These are phyloP conservation scores for Intellagama lesueurii DNA, from an alignment of 2,797 vertebrate genomes.

Conservation along the genomic window DNA sequence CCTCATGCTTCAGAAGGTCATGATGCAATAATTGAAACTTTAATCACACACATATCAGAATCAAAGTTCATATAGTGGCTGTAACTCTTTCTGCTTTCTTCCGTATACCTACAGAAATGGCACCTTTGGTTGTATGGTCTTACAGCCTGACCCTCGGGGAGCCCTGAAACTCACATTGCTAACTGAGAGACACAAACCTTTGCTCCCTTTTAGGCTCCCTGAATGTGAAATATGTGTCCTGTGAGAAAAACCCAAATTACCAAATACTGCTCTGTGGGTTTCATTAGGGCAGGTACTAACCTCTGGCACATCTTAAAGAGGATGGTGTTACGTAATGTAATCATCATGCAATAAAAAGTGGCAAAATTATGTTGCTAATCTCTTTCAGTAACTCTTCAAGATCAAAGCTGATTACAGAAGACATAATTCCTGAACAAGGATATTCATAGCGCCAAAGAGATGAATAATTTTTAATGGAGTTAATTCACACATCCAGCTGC, in stretches of 20 bases:
- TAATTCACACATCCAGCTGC: neutral
- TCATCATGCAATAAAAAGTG: neutral
- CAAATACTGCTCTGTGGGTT: neutral
- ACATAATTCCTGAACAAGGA: neutral
- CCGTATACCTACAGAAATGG: neutral
- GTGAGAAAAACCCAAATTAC: neutral
- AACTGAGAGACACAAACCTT: neutral
- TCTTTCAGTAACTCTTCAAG: neutral
- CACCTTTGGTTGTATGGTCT: neutral
- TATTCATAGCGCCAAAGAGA: neutral
- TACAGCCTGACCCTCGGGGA: neutral
- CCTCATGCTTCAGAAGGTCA: constrained; percentile 15
- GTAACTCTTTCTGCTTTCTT: constrained; percentile 18
- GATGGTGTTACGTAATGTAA: neutral
- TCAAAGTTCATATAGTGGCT: neutral
- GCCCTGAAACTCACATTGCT: neutral
- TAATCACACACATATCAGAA: constrained; percentile 2
- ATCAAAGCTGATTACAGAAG: neutral
- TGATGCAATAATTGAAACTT: neutral
- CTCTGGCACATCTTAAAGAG: neutral
- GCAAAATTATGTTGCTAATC: neutral
- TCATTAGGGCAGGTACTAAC: neutral
- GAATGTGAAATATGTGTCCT: neutral
- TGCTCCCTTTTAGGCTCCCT: neutral
- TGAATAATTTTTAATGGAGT: neutral